Evolutionary conservation across 2,888 invertebrate species (phyloP).

Genomic region (Drosophila nigritarsus): DNA sequence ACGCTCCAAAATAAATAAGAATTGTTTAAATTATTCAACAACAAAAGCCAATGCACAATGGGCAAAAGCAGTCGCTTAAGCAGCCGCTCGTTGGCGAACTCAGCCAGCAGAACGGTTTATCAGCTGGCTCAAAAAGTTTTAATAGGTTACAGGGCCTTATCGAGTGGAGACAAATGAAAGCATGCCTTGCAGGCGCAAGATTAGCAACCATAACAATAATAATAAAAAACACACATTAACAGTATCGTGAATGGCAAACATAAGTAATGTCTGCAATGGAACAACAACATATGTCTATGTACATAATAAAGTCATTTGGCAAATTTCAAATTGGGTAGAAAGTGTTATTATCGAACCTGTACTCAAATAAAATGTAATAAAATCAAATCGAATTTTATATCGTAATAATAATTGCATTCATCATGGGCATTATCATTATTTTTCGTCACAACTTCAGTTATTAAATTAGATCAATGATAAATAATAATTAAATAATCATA

Average conservation of each 20-base stretch:
- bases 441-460: not conserved
- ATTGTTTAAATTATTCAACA: constrained; percentile 52
- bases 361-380: not conserved
- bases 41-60: constrained; percentile 22
- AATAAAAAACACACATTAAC: constrained; percentile 20
- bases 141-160: constrained; percentile 72
- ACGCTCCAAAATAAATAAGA: constrained; percentile 45
- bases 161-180: constrained; percentile 67
- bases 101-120: constrained; percentile 18
- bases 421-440: not conserved
- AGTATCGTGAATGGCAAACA: constrained; percentile 5
- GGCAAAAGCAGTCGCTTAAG: constrained; percentile 5
- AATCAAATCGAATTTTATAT: not conserved
- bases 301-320: not conserved
- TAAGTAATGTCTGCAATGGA: constrained; percentile 1
- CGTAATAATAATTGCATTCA: not conserved
- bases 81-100: not conserved
- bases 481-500: not conserved
- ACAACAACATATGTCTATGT: not conserved
- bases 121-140: constrained; percentile 65
- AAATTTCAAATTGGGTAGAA: not conserved
- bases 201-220: constrained; percentile 29
- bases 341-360: not conserved
- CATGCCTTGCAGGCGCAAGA: constrained; percentile 58
- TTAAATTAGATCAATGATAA: not conserved